Conservation (phyloP, 2,888 invertebrate genomes). For the Noctua comes region DNA sequence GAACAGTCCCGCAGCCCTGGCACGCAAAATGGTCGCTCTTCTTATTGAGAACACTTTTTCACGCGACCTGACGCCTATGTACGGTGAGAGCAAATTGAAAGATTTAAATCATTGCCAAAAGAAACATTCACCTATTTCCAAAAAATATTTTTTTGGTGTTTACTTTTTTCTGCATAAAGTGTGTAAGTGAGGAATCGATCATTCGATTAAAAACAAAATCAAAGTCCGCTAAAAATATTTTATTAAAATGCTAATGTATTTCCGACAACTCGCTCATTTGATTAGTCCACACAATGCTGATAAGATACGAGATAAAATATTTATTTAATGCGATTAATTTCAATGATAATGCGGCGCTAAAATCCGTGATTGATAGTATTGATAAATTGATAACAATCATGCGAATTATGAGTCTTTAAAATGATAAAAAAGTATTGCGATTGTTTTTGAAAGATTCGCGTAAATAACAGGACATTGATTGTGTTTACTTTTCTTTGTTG, state of each 20-base stretch:
- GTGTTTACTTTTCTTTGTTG: neutral
- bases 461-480: neutral
- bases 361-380: slow-evolving; percentile 47
- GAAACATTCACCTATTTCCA: neutral
- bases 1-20: no score
- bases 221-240: neutral
- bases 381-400: slow-evolving; percentile 4
- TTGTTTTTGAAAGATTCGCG: neutral
- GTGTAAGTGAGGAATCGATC: neutral
- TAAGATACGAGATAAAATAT: slow-evolving; percentile 39
- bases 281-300: slow-evolving; percentile 38
- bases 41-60: neutral
- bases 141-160: neutral
- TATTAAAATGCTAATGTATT: slow-evolving; percentile 44
- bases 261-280: slow-evolving; percentile 41
- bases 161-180: neutral
- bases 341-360: slow-evolving; percentile 27
- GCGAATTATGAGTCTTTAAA: slow-evolving; percentile 20
- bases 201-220: slow-evolving; percentile 4
- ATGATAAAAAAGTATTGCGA: slow-evolving; percentile 6
- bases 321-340: slow-evolving; percentile 46
- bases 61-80: neutral
- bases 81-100: neutral
- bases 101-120: neutral
- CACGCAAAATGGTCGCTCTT: no score